A percentile compares a stretch with the other conserved stretches of the same genome.
Evolutionary conservation across 64 coral and sea anemone genomes (phyloP).

Genomic region (Hydrozoanthus tunicans): DNA sequence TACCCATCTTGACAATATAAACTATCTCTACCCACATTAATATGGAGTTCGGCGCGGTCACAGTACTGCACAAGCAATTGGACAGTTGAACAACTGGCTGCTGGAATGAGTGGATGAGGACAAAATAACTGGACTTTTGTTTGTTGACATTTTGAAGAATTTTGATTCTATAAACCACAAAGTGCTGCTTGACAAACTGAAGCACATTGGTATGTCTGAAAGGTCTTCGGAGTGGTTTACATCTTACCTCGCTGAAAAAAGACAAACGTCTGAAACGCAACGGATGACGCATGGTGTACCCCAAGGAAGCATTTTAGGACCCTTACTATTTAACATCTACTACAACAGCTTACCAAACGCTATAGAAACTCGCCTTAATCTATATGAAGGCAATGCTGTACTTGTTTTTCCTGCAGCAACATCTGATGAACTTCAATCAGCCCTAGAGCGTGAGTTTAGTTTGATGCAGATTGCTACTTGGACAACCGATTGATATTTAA

Average conservation of each 20-base stretch:
- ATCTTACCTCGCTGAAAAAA: constrained; percentile 19
- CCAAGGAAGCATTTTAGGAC: no score
- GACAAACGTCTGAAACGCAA: constrained; percentile 23
- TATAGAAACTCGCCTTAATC: constrained; percentile 27
- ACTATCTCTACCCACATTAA: constrained; percentile 43
- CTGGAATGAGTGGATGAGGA: background rate
- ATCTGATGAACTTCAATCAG: constrained; percentile 27
- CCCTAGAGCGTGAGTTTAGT: constrained; percentile 52
- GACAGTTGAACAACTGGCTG: background rate
- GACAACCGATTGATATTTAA: background rate
- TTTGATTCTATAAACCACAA: constrained; percentile 46
- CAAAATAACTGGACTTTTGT: constrained; percentile 43
- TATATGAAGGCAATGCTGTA: constrained; percentile 49
- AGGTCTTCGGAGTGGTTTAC: constrained; percentile 32
- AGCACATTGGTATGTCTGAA: constrained; percentile 34
- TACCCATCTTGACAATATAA: constrained; percentile 43
- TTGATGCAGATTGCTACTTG: constrained; percentile 27
- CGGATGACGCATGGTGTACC: background rate
- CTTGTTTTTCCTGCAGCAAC: constrained; percentile 51
- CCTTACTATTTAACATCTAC: background rate
- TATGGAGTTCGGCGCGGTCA: constrained; percentile 52
- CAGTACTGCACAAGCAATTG: constrained; percentile 51
- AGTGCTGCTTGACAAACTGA: constrained; percentile 16
- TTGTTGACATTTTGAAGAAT: constrained; percentile 42
- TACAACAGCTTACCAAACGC: constrained; percentile 31